These are phyloP conservation scores for Eudemis profundana DNA, from an alignment of 2,888 invertebrate species.

Conservation along the genomic window DNA sequence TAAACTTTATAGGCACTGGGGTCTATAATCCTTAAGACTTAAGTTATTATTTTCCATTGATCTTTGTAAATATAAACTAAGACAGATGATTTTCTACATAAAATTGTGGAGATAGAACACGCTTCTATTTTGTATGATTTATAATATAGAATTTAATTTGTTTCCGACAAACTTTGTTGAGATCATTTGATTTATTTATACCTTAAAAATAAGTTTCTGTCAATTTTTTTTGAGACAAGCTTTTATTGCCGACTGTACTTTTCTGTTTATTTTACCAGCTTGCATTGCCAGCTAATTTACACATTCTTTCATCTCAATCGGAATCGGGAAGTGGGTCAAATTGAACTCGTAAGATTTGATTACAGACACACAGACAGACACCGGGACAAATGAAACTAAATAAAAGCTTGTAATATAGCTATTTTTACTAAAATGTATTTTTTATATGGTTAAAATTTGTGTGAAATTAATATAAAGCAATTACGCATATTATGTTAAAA, in stretches of 20 bases:
- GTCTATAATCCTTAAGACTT: neutral
- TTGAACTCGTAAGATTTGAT: no score
- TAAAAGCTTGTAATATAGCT: no score
- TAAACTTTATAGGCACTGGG: neutral
- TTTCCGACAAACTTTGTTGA: slow-evolving; percentile 1
- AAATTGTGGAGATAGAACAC: slow-evolving; percentile 11
- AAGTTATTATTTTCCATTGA: neutral
- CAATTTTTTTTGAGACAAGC: no score
- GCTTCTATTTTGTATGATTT: neutral
- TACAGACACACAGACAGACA: no score
- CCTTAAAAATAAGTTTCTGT: no score
- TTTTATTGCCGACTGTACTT: no score
- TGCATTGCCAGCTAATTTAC: no score
- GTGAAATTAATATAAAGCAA: slow-evolving; percentile 15
- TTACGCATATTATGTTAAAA: slow-evolving; percentile 12
- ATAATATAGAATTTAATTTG: neutral
- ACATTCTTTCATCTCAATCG: no score
- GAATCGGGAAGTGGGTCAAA: no score
- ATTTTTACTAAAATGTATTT: no score
- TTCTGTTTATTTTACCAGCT: no score
- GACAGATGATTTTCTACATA: slow-evolving; percentile 30
- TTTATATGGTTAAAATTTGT: slow-evolving; percentile 6
- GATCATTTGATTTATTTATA: neutral
- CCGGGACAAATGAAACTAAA: no score
- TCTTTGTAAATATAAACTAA: slow-evolving; percentile 26